Base-by-base conservation (phyloP, 1,140 invertebrate genomes). In the Aethina tumida region DNA sequence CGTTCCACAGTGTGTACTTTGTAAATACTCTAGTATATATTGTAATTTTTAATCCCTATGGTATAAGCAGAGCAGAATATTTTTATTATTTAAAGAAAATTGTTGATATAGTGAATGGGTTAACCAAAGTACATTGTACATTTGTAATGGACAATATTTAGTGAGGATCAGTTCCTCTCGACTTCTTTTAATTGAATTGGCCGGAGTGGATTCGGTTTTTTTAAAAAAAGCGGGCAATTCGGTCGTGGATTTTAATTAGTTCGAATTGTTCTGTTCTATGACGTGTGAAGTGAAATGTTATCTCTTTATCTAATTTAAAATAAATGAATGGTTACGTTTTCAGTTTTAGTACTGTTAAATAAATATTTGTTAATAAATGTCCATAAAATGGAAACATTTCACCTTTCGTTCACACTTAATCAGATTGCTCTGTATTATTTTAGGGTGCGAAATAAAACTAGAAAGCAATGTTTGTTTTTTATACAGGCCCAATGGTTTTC, bases 401-500 rank as follows among this genome's bases (percentile, higher is more conserved):
- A 50, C 44, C 43, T 54, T 34, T 33, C 43, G 50, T 49, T 22
- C 25, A 16, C 26, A 29, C 28, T 32, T 15, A 16, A 39, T 49
- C 39, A 51, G 25, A 44, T 53, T 53, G 53, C 56, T 56, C 56
- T 58, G 53, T 58, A 45, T 58, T 55, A 56, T 49, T 53, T 54
- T 56, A 56, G 56, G 55, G 52, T 55, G 41, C 53, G 34, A 42
- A 41, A 41, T 41, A 52, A 45, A 36, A 45, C 50, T 49, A 52
- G 50, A 42, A 56, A 55, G 48, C 53, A 52, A 56, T 57, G 57
- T 57, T 59, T 57, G 57, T 59, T 59, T 56, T 58, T 58, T 58
- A 56, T 59, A 59, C n/a, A n/a, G n/a, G n/a, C n/a, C n/a, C n/a
- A n/a, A n/a, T n/a, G n/a, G n/a, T n/a, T n/a, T n/a, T n/a, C n/a